These are phyloP conservation scores for Eumerus sabulonum DNA, from an alignment of 2,888 invertebrate genomes.

Conservation along the genomic window DNA sequence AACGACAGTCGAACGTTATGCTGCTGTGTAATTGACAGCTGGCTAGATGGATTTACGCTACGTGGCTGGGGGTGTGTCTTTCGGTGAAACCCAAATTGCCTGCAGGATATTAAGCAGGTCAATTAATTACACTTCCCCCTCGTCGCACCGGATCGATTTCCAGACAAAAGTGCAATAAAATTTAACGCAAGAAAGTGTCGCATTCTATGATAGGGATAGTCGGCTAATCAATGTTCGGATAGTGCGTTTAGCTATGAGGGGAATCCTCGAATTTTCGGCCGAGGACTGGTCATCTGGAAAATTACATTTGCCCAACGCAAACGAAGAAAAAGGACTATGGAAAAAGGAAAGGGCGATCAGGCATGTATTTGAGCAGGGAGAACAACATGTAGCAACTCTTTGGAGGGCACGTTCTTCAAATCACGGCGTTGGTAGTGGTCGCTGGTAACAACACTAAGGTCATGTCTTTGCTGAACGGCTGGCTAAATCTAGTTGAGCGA, in stretches of 20 bases:
- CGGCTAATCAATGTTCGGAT: neutral
- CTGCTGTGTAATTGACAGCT: constrained; percentile 60
- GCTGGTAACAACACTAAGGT: too few species aligned
- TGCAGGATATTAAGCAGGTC: constrained; percentile 54
- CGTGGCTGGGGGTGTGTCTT: constrained; percentile 32
- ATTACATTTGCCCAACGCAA: constrained; percentile 2
- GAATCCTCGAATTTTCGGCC: neutral
- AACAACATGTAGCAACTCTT: too few species aligned
- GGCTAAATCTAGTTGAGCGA: too few species aligned
- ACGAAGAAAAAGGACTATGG: too few species aligned
- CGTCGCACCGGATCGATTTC: too few species aligned
- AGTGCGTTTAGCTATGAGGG: neutral
- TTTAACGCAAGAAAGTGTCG: constrained; percentile 61
- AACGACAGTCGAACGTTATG: constrained; percentile 15
- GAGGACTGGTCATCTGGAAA: constrained; percentile 57
- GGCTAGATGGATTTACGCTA: constrained; percentile 43
- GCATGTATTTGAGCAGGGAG: too few species aligned
- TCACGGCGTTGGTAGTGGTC: too few species aligned
- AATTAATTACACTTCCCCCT: constrained; percentile 55
- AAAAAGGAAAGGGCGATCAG: too few species aligned
- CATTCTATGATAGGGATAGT: constrained; percentile 21
- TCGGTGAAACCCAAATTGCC: constrained; percentile 30
- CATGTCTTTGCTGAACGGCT: too few species aligned
- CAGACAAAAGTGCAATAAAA: constrained; percentile 57
- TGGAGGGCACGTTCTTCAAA: too few species aligned